These are phyloP conservation scores for Montipora cactus DNA, from an alignment of 64 coral and sea anemone genomes.

Conservation along the genomic window DNA sequence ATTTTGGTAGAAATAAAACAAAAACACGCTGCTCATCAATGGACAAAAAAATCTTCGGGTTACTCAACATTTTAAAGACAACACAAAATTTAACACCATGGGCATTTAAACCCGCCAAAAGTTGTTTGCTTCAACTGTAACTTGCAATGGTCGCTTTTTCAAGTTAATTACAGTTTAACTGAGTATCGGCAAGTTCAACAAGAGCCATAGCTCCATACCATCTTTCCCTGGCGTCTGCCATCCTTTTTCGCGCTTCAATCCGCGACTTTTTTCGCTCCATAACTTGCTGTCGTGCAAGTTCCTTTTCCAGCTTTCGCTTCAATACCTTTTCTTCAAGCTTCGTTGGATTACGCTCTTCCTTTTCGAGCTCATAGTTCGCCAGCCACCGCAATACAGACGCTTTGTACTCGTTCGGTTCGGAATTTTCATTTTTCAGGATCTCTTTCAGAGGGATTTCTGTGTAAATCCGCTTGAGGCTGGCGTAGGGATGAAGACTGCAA, in stretches of 20 bases:
- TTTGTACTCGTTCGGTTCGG: slow-evolving; percentile 91
- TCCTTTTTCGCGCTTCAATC: slow-evolving; percentile 80
- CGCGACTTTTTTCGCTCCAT: slow-evolving; percentile 88
- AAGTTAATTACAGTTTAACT: slow-evolving; percentile 42
- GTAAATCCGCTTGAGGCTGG: slow-evolving; percentile 75
- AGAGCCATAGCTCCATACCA: slow-evolving; percentile 99
- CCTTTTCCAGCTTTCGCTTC: slow-evolving; percentile 76
- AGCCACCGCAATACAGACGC: slow-evolving; percentile 90
- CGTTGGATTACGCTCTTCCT: slow-evolving; percentile 84
- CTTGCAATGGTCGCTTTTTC: too few relatives aligned
- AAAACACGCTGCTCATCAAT: background rate
- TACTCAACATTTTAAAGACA: background rate
- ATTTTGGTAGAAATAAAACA: background rate
- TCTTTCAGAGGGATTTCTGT: slow-evolving; percentile 91
- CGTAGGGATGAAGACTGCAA: slow-evolving; percentile 91
- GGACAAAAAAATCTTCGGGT: background rate
- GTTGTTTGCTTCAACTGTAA: background rate
- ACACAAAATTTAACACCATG: background rate
- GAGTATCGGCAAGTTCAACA: slow-evolving; percentile 90
- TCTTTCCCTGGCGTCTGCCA: slow-evolving; percentile 90
- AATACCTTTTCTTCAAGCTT: slow-evolving; percentile 82
- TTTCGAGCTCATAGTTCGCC: slow-evolving; percentile 90
- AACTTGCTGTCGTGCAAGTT: slow-evolving; percentile 71
- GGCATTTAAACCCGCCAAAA: slow-evolving; percentile 53
- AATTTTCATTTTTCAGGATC: slow-evolving; percentile 91